phyloP scores from a whole-genome alignment of 2,797 vertebrate species.

The Psittacula echo region DNA sequence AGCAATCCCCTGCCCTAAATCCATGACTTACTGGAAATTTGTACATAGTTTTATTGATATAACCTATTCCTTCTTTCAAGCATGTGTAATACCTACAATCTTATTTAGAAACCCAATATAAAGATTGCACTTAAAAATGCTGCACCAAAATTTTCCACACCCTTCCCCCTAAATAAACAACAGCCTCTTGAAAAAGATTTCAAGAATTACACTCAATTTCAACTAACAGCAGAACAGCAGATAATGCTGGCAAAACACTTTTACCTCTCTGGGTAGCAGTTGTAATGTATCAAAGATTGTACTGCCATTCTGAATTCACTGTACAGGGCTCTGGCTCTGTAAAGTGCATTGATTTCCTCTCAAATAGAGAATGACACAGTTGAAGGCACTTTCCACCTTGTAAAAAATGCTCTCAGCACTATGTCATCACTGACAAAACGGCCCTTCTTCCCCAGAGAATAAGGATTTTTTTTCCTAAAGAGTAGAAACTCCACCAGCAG shows the following conservation, averaged over 20 bases:
- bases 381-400: not conserved
- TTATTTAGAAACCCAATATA: not conserved
- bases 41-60: accelerated
- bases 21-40: not conserved
- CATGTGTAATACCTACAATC: accelerated
- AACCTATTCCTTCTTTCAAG: not conserved
- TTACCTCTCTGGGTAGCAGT: not conserved
- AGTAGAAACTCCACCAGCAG: not conserved
- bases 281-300: not conserved
- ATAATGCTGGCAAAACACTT: not conserved
- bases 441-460: not conserved
- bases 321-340: not conserved
- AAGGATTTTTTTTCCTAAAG: not conserved
- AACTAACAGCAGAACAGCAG: not conserved
- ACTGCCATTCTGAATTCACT: not conserved
- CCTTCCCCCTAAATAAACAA: accelerated
- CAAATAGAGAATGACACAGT: not conserved
- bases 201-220: not conserved
- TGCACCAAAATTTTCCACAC: not conserved
- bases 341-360: not conserved
- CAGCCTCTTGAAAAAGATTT: not conserved
- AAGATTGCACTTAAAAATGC: not conserved
- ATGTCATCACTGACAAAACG: not conserved
- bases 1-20: not conserved
- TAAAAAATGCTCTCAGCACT: not conserved